Evolutionary conservation across 1,140 invertebrate genomes (phyloP), one percentile per base, ranked within the genome.

Genomic region (Halesus radiatus): DNA sequence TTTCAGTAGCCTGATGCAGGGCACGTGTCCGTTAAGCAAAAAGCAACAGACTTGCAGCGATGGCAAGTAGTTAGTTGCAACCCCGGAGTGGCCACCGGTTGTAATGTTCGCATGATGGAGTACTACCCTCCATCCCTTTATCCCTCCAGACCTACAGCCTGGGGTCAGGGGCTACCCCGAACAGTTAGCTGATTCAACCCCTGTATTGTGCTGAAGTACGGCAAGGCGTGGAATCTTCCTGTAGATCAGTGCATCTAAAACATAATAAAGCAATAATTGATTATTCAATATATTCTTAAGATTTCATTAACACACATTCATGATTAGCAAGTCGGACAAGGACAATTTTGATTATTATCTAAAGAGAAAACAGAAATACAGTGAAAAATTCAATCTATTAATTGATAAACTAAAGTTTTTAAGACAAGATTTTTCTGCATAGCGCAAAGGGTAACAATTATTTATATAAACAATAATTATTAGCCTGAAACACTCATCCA

Each of bases 51-150:
- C 23, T 70, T 32, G 3, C 66, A 10, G 6, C n/a, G 13, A 23
- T 7, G 13, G 66, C 66, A 70, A 70, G 20, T 73, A 45, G 37
- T 45, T 45, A 45, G 45, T 52, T 32, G 22, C 45, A n/a, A 37
- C 26, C 62, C 20, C 16, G 20, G 68, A 72, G 68, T 72, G 68
- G 45, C 68, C 50, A 72, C 68, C 50, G 68, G 45, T 22, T 53
- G 68, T 72, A 53, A 72, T 72, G 68, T 72, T 72, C 68, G 68
- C 68, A 72, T 72, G 68, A 72, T 72, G 50, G 68, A 72, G 45
- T 72, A 53, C 8, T 29, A 72, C 68, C 45, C 18, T 52, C 20
- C 23, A 26, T 29, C 22, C 7, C 32, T 29, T 29, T 13, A 26
- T 29, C 22, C 7, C 32, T 29, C n/a, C 62, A 22, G 45, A 52